These are phyloP conservation scores for Amphibalanus amphitrite DNA, from an alignment of 1,140 invertebrate genomes.

Conservation along the genomic window DNA sequence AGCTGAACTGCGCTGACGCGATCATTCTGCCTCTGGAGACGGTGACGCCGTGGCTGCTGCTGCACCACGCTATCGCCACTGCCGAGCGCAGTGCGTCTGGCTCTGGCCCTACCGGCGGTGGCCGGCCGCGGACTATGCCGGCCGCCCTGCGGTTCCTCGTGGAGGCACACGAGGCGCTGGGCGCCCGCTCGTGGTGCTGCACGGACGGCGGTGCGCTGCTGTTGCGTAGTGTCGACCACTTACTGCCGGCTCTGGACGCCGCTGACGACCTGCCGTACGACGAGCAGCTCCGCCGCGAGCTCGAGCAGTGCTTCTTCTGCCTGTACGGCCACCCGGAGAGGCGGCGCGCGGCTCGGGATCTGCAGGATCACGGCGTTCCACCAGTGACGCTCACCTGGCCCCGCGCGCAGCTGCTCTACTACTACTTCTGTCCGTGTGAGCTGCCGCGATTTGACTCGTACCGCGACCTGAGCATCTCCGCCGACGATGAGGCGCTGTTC, in stretches of 20 bases:
- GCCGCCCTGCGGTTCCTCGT: slow-evolving; percentile 42
- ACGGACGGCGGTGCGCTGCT: slow-evolving; percentile 54
- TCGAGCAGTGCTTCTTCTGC: slow-evolving; percentile 79
- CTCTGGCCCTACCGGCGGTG: no score
- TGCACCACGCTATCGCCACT: slow-evolving; percentile 53
- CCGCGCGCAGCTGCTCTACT: slow-evolving; percentile 53
- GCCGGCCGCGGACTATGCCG: neutral
- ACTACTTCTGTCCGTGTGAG: slow-evolving; percentile 59
- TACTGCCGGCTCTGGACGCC: slow-evolving; percentile 43
- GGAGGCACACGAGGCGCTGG: slow-evolving; percentile 67
- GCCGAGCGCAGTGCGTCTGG: no score
- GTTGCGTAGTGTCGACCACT: slow-evolving; percentile 51
- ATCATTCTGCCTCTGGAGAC: slow-evolving; percentile 40
- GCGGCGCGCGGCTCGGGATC: slow-evolving; percentile 28
- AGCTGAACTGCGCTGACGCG: slow-evolving; percentile 30
- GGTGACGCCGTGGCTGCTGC: slow-evolving; percentile 59
- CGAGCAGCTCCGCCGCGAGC: slow-evolving; percentile 40
- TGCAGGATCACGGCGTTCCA: slow-evolving; percentile 58
- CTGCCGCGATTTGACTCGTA: slow-evolving; percentile 70
- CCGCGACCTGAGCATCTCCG: slow-evolving; percentile 45
- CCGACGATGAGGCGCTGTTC: slow-evolving; percentile 57
- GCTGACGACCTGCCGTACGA: slow-evolving; percentile 13
- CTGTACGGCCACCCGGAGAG: slow-evolving; percentile 69
- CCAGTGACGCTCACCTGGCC: slow-evolving; percentile 58
- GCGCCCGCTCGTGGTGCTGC: slow-evolving; percentile 54